Evolutionary conservation across 2,888 invertebrate genomes (phyloP), one percentile per base, ranked within the genome.

Genomic region (Omphaloscelis lunosa): DNA sequence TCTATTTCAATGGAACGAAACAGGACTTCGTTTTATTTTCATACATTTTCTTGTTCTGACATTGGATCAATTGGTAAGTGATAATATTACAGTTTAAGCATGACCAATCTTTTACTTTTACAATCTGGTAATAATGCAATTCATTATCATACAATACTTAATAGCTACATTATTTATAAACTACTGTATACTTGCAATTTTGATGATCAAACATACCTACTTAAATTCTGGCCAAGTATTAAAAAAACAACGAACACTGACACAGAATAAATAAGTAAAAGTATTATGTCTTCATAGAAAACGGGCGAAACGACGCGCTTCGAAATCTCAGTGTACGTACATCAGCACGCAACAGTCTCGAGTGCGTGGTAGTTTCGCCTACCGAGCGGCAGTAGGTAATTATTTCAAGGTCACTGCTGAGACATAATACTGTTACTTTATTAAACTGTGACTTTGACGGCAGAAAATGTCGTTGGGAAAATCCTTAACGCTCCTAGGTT

Each of bases 401-500:
- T 15, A 45, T 45, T 15, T 45, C 15, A 45, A 45, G 15, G 45
- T 45, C 5, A 45, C 15, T 45, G 15, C 0, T 5, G 45, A 45
- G 15, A 45, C 45, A 45, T 45, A 15, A 45, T 12, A 45, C 45
- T 45, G 45, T 45, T 45, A 15, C 45, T 45, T 45, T 15, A 45
- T 45, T 45, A 45, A 5, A 45, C 45, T 45, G 15, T 15, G 45
- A 15, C 45, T 45, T 45, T 70, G 23, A 9, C 17, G 48, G 39
- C 34, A 59, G 79, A 62, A 78, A 79, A 56, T 67, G 65, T 66
- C 48, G 20, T 27, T 20, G 66, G 79, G 53, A 56, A 79, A 62
- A 67, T 29, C 45, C 45, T 53, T 17, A 34, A 72, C n/a, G 9
- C 1, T 20, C 11, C 11, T 66, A 78, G 39, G 53, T 66, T 29